phyloP scores from a whole-genome alignment of 2,113 vertebrate genomes.

The Saccopteryx leptura region DNA sequence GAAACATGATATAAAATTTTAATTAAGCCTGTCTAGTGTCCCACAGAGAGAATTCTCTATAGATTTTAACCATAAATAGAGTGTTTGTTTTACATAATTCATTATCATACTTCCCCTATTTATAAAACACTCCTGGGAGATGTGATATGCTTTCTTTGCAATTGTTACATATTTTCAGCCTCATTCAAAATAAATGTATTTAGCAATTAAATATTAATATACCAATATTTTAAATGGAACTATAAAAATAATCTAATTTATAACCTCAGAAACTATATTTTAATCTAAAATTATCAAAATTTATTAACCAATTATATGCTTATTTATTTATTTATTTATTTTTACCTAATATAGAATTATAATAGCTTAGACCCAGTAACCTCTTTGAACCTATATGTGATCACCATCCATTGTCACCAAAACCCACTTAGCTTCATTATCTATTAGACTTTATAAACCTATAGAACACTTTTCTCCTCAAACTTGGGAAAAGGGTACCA shows the following conservation, averaged over 20 bases:
- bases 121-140: neutral
- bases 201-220: neutral
- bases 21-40: neutral
- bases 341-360: neutral
- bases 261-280: constrained; percentile 48
- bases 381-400: neutral
- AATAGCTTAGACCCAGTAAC: neutral
- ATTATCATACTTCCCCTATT: neutral
- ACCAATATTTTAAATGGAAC: neutral
- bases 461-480: neutral
- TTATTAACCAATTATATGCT: neutral
- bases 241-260: neutral
- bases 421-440: neutral
- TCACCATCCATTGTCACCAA: constrained; percentile 26
- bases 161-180: neutral
- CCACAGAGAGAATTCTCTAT: neutral
- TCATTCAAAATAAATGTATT: neutral
- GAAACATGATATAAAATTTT: neutral
- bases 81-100: neutral
- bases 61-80: constrained; percentile 28
- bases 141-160: constrained; percentile 4
- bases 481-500: neutral
- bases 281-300: constrained; percentile 3
- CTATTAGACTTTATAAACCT: constrained; percentile 11
- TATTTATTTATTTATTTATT: neutral